These are phyloP conservation scores for Octodon degus DNA, from an alignment of 2,113 vertebrate genomes.

Conservation along the genomic window DNA sequence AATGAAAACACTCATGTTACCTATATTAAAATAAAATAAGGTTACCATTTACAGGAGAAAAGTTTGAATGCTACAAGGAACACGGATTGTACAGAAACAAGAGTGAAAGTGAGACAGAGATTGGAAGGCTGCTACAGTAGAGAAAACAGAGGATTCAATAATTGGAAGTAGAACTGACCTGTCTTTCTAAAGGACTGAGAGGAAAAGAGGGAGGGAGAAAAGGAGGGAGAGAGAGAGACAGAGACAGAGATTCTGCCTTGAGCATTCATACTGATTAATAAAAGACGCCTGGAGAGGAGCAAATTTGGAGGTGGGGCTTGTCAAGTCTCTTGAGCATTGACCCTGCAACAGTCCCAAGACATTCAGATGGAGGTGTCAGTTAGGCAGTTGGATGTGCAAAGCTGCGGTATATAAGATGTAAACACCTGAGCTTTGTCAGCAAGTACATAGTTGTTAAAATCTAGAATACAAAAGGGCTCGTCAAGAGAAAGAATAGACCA, in stretches of 20 bases:
- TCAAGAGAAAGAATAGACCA: neutral
- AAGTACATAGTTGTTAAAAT: neutral
- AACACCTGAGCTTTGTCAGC: neutral
- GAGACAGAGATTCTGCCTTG: neutral
- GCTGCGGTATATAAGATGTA: neutral
- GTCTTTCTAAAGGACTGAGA: neutral
- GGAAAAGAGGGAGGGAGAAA: too few species aligned
- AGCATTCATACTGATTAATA: neutral
- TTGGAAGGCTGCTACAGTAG: neutral
- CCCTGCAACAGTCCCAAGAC: neutral
- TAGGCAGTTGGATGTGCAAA: neutral
- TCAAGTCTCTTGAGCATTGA: neutral
- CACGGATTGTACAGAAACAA: neutral
- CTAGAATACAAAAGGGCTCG: neutral
- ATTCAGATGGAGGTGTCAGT: neutral
- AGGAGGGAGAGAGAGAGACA: neutral
- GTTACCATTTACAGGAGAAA: constrained; percentile 18
- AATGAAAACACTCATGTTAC: neutral
- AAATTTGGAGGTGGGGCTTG: neutral
- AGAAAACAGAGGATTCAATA: neutral
- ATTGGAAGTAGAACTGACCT: neutral
- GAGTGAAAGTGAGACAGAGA: neutral
- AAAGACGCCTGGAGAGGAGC: neutral
- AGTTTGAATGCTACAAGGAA: neutral
- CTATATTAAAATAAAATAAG: neutral